A percentile compares a stretch with the other conserved stretches of the same genome.
Conservation (phyloP, 2,888 invertebrate genomes). For the Zele albiditarsus region DNA sequence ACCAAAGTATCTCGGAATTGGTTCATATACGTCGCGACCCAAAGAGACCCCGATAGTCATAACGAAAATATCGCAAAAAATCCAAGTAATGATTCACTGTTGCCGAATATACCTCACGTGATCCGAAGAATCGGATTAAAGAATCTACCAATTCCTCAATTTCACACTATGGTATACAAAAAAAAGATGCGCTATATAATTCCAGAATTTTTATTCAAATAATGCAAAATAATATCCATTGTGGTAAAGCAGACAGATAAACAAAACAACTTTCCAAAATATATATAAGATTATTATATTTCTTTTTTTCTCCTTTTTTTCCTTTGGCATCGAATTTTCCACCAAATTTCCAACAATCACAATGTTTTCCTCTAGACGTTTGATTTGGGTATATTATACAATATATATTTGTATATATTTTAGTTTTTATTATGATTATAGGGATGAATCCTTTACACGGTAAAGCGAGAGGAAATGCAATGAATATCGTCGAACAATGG, state of each 20-base stretch:
- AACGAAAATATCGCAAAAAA: no score
- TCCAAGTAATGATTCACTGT: no score
- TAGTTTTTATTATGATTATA: conserved; percentile 2
- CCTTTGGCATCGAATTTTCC: neutral
- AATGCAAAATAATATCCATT: no score
- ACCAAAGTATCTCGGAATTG: no score
- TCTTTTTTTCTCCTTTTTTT: conserved; percentile 31
- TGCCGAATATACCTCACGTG: no score
- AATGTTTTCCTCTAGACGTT: conserved; percentile 39
- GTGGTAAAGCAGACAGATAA: neutral
- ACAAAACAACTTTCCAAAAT: conserved; percentile 29
- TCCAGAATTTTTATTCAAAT: no score
- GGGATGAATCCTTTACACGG: neutral
- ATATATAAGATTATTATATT: conserved; percentile 42
- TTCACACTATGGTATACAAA: no score
- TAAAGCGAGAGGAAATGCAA: conserved; percentile 23
- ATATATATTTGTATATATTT: conserved; percentile 18
- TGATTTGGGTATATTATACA: conserved; percentile 36
- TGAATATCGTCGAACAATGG: conserved; percentile 15
- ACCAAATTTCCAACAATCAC: conserved; percentile 49
- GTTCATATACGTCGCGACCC: no score
- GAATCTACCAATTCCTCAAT: no score
- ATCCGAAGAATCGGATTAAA: no score
- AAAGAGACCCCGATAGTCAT: no score
- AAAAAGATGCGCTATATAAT: no score